Percentiles rank a stretch among this genome's conserved stretches.
phyloP scores from a whole-genome alignment of 2,113 vertebrate species.

The Ictalurus punctatus region DNA sequence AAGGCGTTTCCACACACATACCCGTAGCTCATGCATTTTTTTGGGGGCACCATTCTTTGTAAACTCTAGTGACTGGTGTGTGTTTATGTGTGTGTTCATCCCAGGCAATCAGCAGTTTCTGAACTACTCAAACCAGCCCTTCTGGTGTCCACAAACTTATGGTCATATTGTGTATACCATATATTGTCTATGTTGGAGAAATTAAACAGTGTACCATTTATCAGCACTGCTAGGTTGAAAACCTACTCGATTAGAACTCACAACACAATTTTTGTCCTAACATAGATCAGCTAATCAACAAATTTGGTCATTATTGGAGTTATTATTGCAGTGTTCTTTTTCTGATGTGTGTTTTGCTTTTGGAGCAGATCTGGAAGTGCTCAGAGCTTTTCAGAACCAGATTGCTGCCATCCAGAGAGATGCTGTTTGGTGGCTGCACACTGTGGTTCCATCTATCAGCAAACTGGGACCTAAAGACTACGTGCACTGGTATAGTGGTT shows the following conservation, averaged over 20 bases:
- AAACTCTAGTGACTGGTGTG: too few relatives aligned
- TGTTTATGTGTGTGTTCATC: too few relatives aligned
- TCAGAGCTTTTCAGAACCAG: conserved; percentile 95
- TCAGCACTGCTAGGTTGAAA: too few relatives aligned
- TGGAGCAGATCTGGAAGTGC: conserved; percentile 85
- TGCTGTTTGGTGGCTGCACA: conserved; percentile 98
- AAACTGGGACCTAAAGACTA: conserved; percentile 94
- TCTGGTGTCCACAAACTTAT: not conserved
- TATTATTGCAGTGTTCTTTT: not conserved
- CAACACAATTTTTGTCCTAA: too few relatives aligned
- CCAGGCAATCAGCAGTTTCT: too few relatives aligned
- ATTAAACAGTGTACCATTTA: not conserved
- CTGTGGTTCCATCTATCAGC: conserved; percentile 92
- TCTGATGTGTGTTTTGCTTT: not conserved
- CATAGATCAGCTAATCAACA: not conserved
- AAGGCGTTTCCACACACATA: too few relatives aligned
- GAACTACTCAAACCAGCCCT: too few relatives aligned
- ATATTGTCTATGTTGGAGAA: not conserved
- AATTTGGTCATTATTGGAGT: too few relatives aligned
- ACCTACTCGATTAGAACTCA: too few relatives aligned
- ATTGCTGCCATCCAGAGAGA: conserved; percentile 95
- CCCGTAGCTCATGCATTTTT: too few relatives aligned
- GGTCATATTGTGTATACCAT: not conserved
- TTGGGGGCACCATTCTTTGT: too few relatives aligned
- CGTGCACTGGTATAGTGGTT: conserved; percentile 83